A percentile compares a stretch with the other conserved stretches of the same genome.
phyloP scores from a whole-genome alignment of 2,888 invertebrate genomes.

The Melanotus villosus region DNA sequence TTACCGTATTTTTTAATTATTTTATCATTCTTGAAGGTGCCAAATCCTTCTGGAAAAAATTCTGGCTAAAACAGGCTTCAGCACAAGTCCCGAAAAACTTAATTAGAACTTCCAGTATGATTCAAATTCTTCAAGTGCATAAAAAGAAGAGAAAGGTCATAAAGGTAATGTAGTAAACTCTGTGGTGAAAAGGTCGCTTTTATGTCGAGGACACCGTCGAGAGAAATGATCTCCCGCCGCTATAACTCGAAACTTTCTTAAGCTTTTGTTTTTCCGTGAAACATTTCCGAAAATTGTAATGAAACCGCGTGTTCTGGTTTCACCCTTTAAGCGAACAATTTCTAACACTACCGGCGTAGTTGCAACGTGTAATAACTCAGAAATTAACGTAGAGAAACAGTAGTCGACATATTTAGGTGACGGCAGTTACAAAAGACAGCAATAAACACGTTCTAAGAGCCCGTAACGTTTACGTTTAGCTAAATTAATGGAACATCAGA shows the following conservation, averaged over 20 bases:
- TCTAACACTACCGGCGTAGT: background rate
- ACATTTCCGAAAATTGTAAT: background rate
- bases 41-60: too few species aligned
- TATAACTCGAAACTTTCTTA: background rate
- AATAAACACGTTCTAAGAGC: constrained; percentile 33
- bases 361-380: constrained; percentile 12
- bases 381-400: constrained; percentile 1
- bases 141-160: background rate
- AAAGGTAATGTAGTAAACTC: background rate
- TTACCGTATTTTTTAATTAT: too few species aligned
- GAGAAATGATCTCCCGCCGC: background rate
- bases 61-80: too few species aligned
- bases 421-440: constrained; percentile 35
- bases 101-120: too few species aligned
- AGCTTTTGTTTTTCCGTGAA: background rate
- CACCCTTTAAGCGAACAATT: background rate
- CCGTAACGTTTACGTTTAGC: constrained; percentile 35
- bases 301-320: background rate
- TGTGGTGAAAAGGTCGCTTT: constrained; percentile 10
- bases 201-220: background rate
- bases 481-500: constrained; percentile 39
- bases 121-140: background rate
- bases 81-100: too few species aligned
- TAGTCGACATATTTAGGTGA: constrained; percentile 28
- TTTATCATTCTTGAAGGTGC: too few species aligned